Evolutionary conservation across 2,797 vertebrate species (phyloP), one percentile per base, ranked within the genome.

Genomic region (Ambastaia sidthimunki): DNA sequence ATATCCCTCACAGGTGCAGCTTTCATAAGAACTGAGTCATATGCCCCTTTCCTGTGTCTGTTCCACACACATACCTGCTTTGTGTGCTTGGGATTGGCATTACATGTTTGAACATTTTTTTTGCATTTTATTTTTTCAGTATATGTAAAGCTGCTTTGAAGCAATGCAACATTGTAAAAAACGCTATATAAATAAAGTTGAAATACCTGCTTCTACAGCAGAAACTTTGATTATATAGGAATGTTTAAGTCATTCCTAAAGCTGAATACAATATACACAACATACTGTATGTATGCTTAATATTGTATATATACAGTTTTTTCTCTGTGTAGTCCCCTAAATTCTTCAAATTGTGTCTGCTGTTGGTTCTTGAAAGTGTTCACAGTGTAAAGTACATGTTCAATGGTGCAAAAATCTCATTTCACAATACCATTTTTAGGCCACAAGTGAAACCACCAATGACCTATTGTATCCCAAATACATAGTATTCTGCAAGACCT

Each of bases 1-100:
- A 78, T 63, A 78, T 70, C 63, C 54, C 63, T 65, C 71, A 41
- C 41, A 68, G 74, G 50, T 74, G 74, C 54, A 2, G 52, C 57
- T 83, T 80, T 77, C 28, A 72, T 54, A 34, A 76, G 15, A 48
- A 7, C 12, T 52, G 44, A 28, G 25, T 41, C 19, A 47, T 19
- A 16, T 65, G 25, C 67, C 67, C 67, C 55, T 19, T 71, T 71
- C 47, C 19, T 9, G 13, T 9, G 70, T 44, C 28, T 57, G 19
- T 28, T 57, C 31, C 48, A 47, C 13, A 54, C 44, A 74, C 41
- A 44, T 4, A 15, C 18, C 31, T 23, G 13, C 28, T 75, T 57
- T 68, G 50, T 76, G 34, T 19, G 23, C 25, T 54, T 10, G 3
- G 7, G 25, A n/a, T 34, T 18, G 66, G 54, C 48, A 67, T 67